Conservation (phyloP, 2,888 invertebrate genomes). For the Heteromurus nitidus region DNA sequence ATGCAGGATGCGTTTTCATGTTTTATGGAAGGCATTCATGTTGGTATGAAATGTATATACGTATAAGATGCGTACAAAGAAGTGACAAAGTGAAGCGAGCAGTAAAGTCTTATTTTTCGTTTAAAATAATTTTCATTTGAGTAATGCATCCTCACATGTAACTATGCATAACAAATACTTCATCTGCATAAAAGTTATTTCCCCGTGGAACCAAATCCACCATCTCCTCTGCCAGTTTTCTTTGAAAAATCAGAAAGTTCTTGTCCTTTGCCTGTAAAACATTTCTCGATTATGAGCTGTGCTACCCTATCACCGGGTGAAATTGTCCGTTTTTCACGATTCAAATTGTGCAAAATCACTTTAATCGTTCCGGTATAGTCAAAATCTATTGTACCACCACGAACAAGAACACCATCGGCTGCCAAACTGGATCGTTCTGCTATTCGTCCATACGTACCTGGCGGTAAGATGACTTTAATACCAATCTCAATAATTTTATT, state of each 20-base stretch:
- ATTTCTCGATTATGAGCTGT: not conserved
- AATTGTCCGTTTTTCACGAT: too few species aligned
- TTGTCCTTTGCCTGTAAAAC: not conserved
- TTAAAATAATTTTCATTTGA: too few species aligned
- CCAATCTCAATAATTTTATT: not conserved
- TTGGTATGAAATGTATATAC: too few species aligned
- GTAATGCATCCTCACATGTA: too few species aligned
- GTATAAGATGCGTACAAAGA: too few species aligned
- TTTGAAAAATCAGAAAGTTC: not conserved
- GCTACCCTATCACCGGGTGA: too few species aligned
- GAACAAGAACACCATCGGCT: not conserved
- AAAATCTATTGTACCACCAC: not conserved
- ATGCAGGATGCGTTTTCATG: too few species aligned
- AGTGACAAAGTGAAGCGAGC: too few species aligned
- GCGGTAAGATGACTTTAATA: not conserved
- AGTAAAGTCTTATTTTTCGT: too few species aligned
- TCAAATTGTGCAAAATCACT: not conserved
- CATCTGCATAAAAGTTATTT: too few species aligned
- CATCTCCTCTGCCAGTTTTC: not conserved
- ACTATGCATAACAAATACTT: too few species aligned
- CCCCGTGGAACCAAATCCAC: constrained; percentile 4
- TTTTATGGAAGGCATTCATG: too few species aligned
- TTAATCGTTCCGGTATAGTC: not conserved
- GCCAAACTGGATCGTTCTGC: not conserved
- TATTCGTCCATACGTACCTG: not conserved